Percentiles rank a stretch among this genome's conserved stretches.
These are phyloP conservation scores for Drosophila formosana DNA, from an alignment of 2,888 invertebrate species.

Conservation along the genomic window DNA sequence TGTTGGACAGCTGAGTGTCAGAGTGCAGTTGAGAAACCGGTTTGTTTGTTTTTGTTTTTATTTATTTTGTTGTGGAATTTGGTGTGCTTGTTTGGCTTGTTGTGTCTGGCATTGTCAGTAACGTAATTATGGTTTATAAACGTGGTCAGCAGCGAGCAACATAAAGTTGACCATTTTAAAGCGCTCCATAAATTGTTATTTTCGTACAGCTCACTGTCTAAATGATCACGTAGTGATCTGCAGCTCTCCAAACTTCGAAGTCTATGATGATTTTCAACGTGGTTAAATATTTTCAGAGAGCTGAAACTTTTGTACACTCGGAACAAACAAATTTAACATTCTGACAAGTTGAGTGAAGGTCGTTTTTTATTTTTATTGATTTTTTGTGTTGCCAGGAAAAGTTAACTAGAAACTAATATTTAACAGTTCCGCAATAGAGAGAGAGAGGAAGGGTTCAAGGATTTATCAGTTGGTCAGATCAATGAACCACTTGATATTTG, in stretches of 20 bases:
- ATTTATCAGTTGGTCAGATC: slow-evolving; percentile 41
- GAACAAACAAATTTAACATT: slow-evolving; percentile 5
- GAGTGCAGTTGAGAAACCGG: slow-evolving; percentile 52
- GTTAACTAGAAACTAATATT: slow-evolving; percentile 27
- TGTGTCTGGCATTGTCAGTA: slow-evolving; percentile 30
- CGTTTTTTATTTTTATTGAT: not conserved
- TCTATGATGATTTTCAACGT: not conserved
- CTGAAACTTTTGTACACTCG: slow-evolving; percentile 1
- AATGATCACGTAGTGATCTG: slow-evolving; percentile 25
- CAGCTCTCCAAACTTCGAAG: slow-evolving; percentile 1
- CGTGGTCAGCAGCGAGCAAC: slow-evolving; percentile 27
- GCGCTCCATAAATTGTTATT: not conserved
- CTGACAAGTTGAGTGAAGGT: slow-evolving; percentile 36
- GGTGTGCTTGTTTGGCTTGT: slow-evolving; percentile 13
- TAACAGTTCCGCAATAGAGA: not conserved
- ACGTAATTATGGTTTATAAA: slow-evolving; percentile 44
- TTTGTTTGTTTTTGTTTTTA: slow-evolving; percentile 41
- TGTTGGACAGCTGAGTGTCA: slow-evolving; percentile 6
- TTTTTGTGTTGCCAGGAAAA: slow-evolving; percentile 9
- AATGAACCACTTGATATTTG: slow-evolving; percentile 41
- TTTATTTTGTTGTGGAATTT: slow-evolving; percentile 14
- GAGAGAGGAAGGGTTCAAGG: slow-evolving; percentile 26
- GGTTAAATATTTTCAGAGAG: not conserved
- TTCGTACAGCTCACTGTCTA: not conserved
- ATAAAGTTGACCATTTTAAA: slow-evolving; percentile 1